phyloP scores from a whole-genome alignment of 1,140 invertebrate species.

The Drosophila yakuba region DNA sequence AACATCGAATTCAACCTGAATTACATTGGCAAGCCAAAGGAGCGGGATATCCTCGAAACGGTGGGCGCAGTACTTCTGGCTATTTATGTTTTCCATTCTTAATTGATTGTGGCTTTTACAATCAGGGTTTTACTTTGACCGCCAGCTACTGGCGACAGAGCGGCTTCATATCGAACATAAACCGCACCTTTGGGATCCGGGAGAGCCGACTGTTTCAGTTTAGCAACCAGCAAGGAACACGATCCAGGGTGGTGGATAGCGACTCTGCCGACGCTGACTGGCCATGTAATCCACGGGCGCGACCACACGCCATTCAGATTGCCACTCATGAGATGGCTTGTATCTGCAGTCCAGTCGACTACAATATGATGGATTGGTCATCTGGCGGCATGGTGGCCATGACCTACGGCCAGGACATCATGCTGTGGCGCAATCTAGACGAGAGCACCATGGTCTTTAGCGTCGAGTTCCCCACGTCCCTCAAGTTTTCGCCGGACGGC shows the following conservation, averaged over 20 bases:
- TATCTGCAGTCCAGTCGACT: conserved; percentile 42
- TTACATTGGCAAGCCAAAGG: conserved; percentile 40
- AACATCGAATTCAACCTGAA: conserved; percentile 61
- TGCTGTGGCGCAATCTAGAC: conserved; percentile 67
- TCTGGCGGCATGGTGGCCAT: conserved; percentile 65
- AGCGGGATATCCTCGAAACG: conserved; percentile 65
- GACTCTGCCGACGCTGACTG: conserved; percentile 53
- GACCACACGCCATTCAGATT: conserved; percentile 60
- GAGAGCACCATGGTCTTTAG: conserved; percentile 71
- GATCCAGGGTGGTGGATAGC: not conserved
- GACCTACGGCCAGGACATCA: conserved; percentile 67
- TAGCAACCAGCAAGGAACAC: conserved; percentile 20
- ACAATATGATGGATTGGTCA: conserved; percentile 80
- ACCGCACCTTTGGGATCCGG: conserved; percentile 48
- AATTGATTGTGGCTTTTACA: not conserved
- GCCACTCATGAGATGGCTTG: conserved; percentile 76
- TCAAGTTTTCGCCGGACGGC: conserved; percentile 70
- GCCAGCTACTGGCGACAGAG: conserved; percentile 70
- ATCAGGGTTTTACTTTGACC: conserved; percentile 21
- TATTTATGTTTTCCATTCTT: too few species aligned
- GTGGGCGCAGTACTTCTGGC: conserved; percentile 4
- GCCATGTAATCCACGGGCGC: conserved; percentile 62
- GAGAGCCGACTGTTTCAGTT: conserved; percentile 63
- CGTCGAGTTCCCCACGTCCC: conserved; percentile 54
- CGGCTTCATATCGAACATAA: conserved; percentile 48